Base-by-base conservation (phyloP, 92 coral and sea anemone genomes). In the Epizoanthus scotinus region DNA sequence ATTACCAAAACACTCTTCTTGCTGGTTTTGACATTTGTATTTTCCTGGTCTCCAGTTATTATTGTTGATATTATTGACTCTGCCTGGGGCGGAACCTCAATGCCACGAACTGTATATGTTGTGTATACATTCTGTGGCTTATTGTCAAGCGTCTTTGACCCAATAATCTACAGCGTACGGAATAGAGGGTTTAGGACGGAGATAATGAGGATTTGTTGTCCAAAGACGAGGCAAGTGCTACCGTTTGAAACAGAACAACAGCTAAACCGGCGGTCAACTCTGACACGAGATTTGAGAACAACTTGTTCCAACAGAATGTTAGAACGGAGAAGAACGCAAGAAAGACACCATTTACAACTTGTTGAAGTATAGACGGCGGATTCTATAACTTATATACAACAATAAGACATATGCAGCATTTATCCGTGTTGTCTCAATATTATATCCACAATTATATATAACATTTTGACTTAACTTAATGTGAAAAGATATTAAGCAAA, bases 31-130 rank as follows among this genome's bases (percentile, higher is more conserved):
- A 62, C 38, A 3, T 62, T 62, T 62, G 24, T 62, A 62, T 15
- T 62, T 22, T 62, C 67, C 27, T 62, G 67, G 67, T 24, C 31
- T 62, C 67, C 67, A 62, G 67, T 62, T 7, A 62, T 62, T 62
- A 62, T 62, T 18, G n/a, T 62, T 26, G 67, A 62, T 8, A 24
- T 62, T 62, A 9, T 62, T 22, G 67, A 62, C n/a, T 31, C 31
- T 62, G 67, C 31, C 13, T 5, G 27, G 67, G 67, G 67, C 12
- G 67, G 67, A 20, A 26, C 67, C 12, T 62, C 67, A 26, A 26
- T 62, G 67, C 38, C 36, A 6, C 67, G 67, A 14, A 26, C 6
- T 3, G 5, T 62, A 26, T 62, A 62, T 26, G 67, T 62, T 15
- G 67, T 62, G 36, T 62, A 62, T 38, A 62, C 67, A 1, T 62